Percentiles rank a stretch among this genome's conserved stretches.
Evolutionary conservation across 1,140 invertebrate species (phyloP).

Genomic region (Psix sp.): DNA sequence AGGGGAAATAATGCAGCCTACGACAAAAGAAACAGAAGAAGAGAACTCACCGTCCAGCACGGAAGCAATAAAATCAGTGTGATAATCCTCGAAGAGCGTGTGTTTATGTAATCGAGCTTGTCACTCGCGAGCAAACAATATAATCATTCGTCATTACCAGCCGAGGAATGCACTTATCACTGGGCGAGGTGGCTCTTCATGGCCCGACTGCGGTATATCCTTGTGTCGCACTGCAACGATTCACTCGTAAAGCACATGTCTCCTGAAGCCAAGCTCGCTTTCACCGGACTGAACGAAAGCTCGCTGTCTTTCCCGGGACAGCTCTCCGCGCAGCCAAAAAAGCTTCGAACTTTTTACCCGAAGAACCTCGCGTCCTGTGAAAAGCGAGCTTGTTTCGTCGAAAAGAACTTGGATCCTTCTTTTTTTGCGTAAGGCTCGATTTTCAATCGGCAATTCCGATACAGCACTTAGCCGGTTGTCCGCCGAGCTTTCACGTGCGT

Average conservation of each 20-base stretch:
- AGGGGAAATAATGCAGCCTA: background rate
- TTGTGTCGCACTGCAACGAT: slow-evolving; percentile 51
- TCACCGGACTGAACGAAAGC: slow-evolving; percentile 11
- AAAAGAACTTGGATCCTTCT: no score
- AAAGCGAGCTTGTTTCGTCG: slow-evolving; percentile 7
- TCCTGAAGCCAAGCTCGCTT: slow-evolving; percentile 14
- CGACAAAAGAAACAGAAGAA: background rate
- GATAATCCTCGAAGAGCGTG: slow-evolving; percentile 34
- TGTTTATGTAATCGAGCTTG: slow-evolving; percentile 46
- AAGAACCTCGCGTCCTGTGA: background rate
- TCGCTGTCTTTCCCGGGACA: slow-evolving; percentile 1
- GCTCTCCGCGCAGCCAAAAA: no score
- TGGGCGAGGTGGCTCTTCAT: slow-evolving; percentile 37
- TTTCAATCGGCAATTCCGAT: no score
- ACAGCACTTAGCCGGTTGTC: slow-evolving; percentile 5
- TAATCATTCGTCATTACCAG: slow-evolving; percentile 33
- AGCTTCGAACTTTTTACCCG: slow-evolving; percentile 1
- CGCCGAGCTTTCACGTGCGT: slow-evolving; percentile 37
- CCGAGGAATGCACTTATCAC: slow-evolving; percentile 52
- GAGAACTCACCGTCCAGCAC: slow-evolving; percentile 26
- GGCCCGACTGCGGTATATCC: slow-evolving; percentile 37
- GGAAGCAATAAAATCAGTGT: slow-evolving; percentile 13
- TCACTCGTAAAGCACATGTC: slow-evolving; percentile 54
- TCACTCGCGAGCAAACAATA: slow-evolving; percentile 47
- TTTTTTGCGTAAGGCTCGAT: no score